A percentile compares a stretch with the other conserved stretches of the same genome.
Conservation (phyloP, 2,888 invertebrate species). For the Conus canariensis region DNA sequence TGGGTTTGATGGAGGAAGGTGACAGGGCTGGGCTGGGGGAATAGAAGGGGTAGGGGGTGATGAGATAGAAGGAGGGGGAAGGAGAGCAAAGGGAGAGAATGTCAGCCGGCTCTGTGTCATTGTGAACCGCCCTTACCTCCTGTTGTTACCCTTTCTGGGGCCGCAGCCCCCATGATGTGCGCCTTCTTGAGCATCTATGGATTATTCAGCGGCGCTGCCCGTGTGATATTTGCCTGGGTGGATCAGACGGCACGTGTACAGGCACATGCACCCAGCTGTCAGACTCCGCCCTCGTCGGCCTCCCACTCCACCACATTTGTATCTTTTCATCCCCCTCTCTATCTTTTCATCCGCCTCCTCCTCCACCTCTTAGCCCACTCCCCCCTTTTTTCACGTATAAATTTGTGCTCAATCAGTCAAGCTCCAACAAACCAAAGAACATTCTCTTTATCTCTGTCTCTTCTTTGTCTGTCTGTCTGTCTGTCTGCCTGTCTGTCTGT, state of each 20-base stretch:
- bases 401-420: too few species aligned
- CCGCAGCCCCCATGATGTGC: not conserved
- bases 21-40: too few species aligned
- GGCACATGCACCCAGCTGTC: slow-evolving; percentile 7
- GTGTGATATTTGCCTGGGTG: not conserved
- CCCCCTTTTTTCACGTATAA: too few species aligned
- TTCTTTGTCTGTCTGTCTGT: too few species aligned
- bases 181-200: not conserved
- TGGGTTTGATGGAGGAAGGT: slow-evolving; percentile 84
- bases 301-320: too few species aligned
- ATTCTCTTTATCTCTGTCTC: too few species aligned
- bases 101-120: not conserved
- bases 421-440: too few species aligned
- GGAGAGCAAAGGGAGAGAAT: not conserved
- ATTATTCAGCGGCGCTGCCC: not conserved
- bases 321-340: not conserved
- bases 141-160: not conserved
- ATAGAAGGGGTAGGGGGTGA: too few species aligned
- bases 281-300: not conserved
- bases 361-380: too few species aligned
- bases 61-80: not conserved
- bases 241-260: not conserved
- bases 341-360: not conserved
- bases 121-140: not conserved
- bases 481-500: too few species aligned